phyloP scores from a whole-genome alignment of 2,113 vertebrate genomes.

The Laticauda laticaudata region DNA sequence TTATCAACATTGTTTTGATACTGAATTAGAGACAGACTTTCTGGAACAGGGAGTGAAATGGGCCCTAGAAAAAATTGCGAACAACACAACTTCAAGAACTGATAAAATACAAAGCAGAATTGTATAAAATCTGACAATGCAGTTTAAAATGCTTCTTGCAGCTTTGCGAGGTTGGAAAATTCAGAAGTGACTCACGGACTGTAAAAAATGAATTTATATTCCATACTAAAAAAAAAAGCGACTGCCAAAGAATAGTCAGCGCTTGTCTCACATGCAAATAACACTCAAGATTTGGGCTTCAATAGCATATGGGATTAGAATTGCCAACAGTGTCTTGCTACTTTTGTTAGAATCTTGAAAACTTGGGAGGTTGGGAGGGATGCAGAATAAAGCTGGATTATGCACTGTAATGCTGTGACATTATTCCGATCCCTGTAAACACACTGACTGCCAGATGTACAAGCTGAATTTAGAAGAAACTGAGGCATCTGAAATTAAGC shows the following conservation, averaged over 20 bases:
- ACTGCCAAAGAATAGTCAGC: not conserved
- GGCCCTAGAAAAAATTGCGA: not conserved
- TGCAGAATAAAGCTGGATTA: not conserved
- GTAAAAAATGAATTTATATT: not conserved
- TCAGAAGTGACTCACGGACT: not conserved
- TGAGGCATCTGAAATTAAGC: not conserved
- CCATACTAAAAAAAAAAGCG: not conserved
- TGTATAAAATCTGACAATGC: not conserved
- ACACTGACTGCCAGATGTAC: not conserved
- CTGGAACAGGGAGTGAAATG: not conserved
- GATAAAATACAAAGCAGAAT: not conserved
- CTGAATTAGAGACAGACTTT: not conserved
- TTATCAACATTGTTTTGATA: not conserved
- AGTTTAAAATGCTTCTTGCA: not conserved
- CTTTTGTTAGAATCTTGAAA: not conserved
- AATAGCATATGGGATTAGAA: not conserved
- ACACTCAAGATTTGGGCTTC: not conserved
- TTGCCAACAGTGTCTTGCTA: not conserved
- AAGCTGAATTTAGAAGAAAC: not conserved
- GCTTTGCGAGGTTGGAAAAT: not conserved
- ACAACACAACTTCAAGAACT: not conserved
- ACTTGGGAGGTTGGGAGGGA: not conserved
- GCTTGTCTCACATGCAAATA: not conserved
- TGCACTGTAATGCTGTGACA: not conserved
- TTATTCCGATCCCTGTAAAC: not conserved